Base-by-base conservation (phyloP, 1,140 invertebrate genomes). In the Geopemphigus sp. region DNA sequence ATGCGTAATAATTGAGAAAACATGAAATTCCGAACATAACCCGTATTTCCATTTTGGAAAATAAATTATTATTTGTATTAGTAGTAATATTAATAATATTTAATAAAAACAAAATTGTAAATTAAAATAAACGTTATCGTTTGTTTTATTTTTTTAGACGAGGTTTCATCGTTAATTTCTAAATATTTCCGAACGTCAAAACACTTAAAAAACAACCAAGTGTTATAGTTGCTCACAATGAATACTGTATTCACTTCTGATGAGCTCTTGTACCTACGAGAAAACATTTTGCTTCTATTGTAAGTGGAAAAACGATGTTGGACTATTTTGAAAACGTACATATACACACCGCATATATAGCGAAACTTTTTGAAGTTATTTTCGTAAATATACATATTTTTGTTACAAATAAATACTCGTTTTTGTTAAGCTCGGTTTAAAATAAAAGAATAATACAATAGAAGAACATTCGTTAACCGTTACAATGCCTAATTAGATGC, bases 81-180 rank as follows among this genome's bases (percentile, higher is more conserved):
- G 12, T n/a, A n/a, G n/a, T n/a, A n/a, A n/a, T n/a, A n/a, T n/a
- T n/a, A n/a, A n/a, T n/a, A n/a, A n/a, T n/a, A n/a, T n/a, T n/a
- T n/a, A n/a, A n/a, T n/a, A n/a, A n/a, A n/a, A n/a, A n/a, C n/a
- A n/a, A 14, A 45, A 11, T 22, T n/a, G 19, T 45, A n/a, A 66
- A 19, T 19, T 45, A 14, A 45, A 66, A 26, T 39, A 66, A 19
- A 11, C 5, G n/a, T 39, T 14, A n/a, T 32, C 32, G 19, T 63
- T 59, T 64, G 17, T 64, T 66, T n/a, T n/a, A n/a, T 22, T n/a
- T 39, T 66, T 66, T n/a, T 45, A 45, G n/a, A 66, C 1, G n/a
- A 39, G 32, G 3, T 39, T 39, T 8, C 32, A 39, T n/a, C 45
- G 8, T 39, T 22, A n/a, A 66, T 64, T 39, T 66, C 32, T 66